Evolutionary conservation across 2,113 vertebrate species (phyloP), one percentile per base, ranked within the genome.

Genomic region (Henicopernis longicauda): DNA sequence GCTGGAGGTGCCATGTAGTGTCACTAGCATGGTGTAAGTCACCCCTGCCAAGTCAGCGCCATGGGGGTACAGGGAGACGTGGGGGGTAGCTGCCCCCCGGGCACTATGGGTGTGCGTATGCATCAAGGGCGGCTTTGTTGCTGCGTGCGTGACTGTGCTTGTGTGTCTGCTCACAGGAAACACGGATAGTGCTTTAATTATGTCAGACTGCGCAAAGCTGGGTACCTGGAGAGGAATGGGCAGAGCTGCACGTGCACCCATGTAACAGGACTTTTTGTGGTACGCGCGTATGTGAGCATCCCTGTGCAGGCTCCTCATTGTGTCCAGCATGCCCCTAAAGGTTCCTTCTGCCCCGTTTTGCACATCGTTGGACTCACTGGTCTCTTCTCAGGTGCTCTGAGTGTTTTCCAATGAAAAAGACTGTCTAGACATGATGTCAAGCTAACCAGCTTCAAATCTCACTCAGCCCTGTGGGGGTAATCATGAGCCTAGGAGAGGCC

Each of bases 351-450:
- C 45, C 50, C 81, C 0, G 0, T 82, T 94, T 42, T 27, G 38
- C 31, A 34, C 13, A 0, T 66, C 32, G 16, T 40, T 72, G 70
- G 63, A 69, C 54, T 80, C 77, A 5, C 21, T 32, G 70, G 9
- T 38, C 44, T 49, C 21, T 66, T 94, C 59, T 85, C 78, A 87
- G 96, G 86, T 94, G 76, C 0, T 0, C 36, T 40, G 67, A 52
- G 58, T 38, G 40, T 49, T 95, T 95, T 78, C 81, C 62, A 66
- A 3, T 1, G 15, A 85, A 71, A 82, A 22, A 54, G 32, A 23
- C n/a, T 87, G 89, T 90, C 86, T 66, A 90, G 78, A 94, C 91
- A 34, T 44, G 63, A 88, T 85, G 70, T 92, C 89, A 89, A 90
- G 31, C 31, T 17, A 19, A 86, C 83, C 83, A 57, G 47, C 69